Base-by-base conservation (phyloP, 2,888 invertebrate species). In the Alsophila aescularia region DNA sequence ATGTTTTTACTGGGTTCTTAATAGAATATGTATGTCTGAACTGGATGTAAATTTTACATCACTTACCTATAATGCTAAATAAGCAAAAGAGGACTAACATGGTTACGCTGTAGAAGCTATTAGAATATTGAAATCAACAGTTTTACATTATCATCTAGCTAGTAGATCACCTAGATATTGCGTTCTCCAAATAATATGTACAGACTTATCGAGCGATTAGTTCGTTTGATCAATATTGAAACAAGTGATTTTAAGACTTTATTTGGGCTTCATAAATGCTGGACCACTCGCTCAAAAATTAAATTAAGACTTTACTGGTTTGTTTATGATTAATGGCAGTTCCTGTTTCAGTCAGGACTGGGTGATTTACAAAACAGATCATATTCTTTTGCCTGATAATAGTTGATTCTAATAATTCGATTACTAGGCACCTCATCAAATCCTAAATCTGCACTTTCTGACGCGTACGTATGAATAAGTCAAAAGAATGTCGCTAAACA, bases 21-120 rank as follows among this genome's bases (percentile, higher is more conserved):
- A 13, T 27, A 14, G 27, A 40, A 14, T 42, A 42, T 14, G 21
- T 15, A 42, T 51, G 39, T 49, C 16, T 56, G 42, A 50, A 40
- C 24, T 56, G 42, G 55, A 56, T 52, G 52, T 35, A 43, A 60
- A 52, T 52, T 44, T 37, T 8, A 49, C 39, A 15, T 37, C 52
- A 27, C 37, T 37, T 32, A 27, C 37, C 32, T 32, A 13, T 2
- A 13, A 12, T 13, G 13, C 13, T 13, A 13, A n/a, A 1, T n/a
- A 10, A 7, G 29, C 29, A 29, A 1, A 29, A 2, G n/a, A n/a
- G n/a, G n/a, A n/a, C n/a, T n/a, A n/a, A 29, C n/a, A 2, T n/a
- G 29, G 2, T 24, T 18, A 18, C 2, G 3, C 1, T 24, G 24
- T 24, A 7, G 1, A 45, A 59, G 52, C 45, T 52, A 52, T 50